Evolutionary conservation across 2,797 vertebrate species (phyloP).

Genomic region (Triplophysa bombifrons): DNA sequence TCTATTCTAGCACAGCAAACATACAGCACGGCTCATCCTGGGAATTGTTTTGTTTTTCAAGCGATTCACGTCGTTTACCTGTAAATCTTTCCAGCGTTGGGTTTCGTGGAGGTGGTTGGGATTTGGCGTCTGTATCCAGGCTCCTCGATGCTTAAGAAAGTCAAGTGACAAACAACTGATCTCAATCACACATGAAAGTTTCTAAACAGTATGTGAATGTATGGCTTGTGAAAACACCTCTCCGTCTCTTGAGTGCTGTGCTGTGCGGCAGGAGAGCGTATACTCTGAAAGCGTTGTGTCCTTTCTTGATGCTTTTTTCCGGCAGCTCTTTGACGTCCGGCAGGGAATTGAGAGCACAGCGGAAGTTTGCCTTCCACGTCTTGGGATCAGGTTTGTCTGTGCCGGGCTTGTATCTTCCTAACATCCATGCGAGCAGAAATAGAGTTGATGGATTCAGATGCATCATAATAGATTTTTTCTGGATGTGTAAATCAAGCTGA

Average conservation of each 20-base stretch:
- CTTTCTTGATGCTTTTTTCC: slow-evolving; percentile 80
- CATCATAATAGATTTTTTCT: too few relatives aligned
- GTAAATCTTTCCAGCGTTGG: slow-evolving; percentile 46
- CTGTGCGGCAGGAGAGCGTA: slow-evolving; percentile 77
- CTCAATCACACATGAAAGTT: neutral
- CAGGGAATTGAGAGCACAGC: slow-evolving; percentile 81
- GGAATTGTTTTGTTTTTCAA: neutral
- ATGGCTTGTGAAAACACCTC: slow-evolving; percentile 26
- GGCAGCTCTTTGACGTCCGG: slow-evolving; percentile 77
- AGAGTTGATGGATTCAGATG: neutral
- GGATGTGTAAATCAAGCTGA: neutral
- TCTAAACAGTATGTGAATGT: neutral
- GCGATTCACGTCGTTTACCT: slow-evolving; percentile 26
- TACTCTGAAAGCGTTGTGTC: slow-evolving; percentile 78
- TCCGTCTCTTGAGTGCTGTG: slow-evolving; percentile 47
- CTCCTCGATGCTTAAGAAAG: slow-evolving; percentile 38
- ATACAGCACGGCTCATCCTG: neutral
- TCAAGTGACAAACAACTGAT: neutral
- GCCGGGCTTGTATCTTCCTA: slow-evolving; percentile 76
- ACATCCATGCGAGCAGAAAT: slow-evolving; percentile 4
- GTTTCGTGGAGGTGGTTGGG: slow-evolving; percentile 27
- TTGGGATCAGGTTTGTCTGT: slow-evolving; percentile 81
- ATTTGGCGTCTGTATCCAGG: slow-evolving; percentile 19
- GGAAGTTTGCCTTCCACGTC: slow-evolving; percentile 85
- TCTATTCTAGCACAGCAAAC: slow-evolving; percentile 17